Conservation (phyloP, 1,140 invertebrate species). For the Ganaspis sp. region DNA sequence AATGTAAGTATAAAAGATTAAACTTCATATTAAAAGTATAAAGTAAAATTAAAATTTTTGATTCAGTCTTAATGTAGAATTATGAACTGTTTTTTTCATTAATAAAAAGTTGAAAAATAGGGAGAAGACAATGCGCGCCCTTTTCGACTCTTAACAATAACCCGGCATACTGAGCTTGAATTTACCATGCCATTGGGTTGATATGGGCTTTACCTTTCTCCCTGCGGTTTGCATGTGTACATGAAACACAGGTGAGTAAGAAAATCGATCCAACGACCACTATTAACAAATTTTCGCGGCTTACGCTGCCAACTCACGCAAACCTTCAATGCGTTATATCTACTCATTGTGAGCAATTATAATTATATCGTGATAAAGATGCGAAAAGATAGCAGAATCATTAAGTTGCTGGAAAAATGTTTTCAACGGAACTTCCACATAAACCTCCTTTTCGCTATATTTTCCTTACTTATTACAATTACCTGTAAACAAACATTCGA, state of each 20-base stretch:
- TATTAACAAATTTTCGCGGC: slow-evolving; percentile 45
- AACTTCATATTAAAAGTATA: too few relatives aligned
- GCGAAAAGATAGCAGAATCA: not conserved
- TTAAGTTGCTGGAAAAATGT: not conserved
- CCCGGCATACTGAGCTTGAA: slow-evolving; percentile 57
- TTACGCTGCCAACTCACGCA: slow-evolving; percentile 14
- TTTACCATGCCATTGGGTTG: slow-evolving; percentile 68
- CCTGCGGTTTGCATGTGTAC: slow-evolving; percentile 50
- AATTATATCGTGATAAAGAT: slow-evolving; percentile 6
- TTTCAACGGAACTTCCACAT: too few relatives aligned
- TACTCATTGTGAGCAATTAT: not conserved
- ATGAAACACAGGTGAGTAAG: slow-evolving; percentile 56
- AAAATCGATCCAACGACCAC: slow-evolving; percentile 66
- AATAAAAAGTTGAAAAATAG: not conserved
- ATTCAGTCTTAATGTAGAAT: not conserved
- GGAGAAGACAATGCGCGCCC: not conserved
- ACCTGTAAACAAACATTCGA: not conserved
- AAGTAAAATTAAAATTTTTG: not conserved
- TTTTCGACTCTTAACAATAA: slow-evolving; percentile 41
- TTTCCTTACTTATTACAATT: not conserved
- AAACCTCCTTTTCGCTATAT: too few relatives aligned
- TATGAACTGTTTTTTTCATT: not conserved
- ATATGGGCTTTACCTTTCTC: slow-evolving; percentile 38
- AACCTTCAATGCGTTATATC: slow-evolving; percentile 8
- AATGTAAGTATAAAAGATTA: too few relatives aligned